These are phyloP conservation scores for Ochropleura leucogaster DNA, from an alignment of 2,888 invertebrate species.

Conservation along the genomic window DNA sequence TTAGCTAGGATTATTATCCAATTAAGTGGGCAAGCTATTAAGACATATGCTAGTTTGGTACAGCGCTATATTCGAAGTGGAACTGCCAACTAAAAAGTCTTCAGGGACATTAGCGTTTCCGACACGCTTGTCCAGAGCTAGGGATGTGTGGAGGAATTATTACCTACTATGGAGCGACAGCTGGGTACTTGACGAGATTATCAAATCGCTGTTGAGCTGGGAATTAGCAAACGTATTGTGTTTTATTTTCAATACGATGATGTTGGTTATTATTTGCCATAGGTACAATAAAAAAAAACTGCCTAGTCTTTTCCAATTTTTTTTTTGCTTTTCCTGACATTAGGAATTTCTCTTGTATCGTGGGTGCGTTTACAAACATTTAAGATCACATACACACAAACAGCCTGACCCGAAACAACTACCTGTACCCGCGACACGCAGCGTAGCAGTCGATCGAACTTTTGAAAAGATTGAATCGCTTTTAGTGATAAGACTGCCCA, in stretches of 20 bases:
- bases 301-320: too few species aligned
- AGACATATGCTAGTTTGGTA: not conserved
- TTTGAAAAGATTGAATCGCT: too few species aligned
- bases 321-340: too few species aligned
- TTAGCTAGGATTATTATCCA: not conserved
- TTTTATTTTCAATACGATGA: not conserved
- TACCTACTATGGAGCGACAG: not conserved
- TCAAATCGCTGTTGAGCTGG: not conserved
- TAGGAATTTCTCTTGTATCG: too few species aligned
- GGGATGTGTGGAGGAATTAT: constrained; percentile 6
- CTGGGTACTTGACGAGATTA: not conserved
- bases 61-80: constrained; percentile 21
- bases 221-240: not conserved
- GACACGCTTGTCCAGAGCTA: constrained; percentile 24
- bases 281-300: too few species aligned
- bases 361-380: too few species aligned
- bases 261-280: not conserved
- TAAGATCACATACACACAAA: too few species aligned
- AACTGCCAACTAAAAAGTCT: constrained; percentile 28
- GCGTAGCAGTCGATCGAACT: too few species aligned
- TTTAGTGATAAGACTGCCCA: too few species aligned
- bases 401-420: too few species aligned
- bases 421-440: too few species aligned
- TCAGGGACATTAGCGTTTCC: constrained; percentile 19
- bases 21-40: not conserved